Evolutionary conservation across 2,888 invertebrate genomes (phyloP), one percentile per base, ranked within the genome.

Genomic region (Metellina segmentata): DNA sequence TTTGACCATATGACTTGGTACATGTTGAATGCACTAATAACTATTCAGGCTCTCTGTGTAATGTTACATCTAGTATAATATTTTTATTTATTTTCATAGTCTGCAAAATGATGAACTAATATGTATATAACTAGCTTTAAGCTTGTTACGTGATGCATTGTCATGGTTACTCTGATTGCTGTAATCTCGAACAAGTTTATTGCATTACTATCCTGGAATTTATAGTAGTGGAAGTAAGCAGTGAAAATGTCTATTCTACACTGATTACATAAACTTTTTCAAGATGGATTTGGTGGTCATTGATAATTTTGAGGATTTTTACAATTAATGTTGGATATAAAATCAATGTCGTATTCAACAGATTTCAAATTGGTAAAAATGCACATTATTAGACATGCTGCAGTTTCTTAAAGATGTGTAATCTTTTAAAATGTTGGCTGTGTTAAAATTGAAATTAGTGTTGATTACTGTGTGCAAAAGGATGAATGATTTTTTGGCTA

Each of bases 161-260:
- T 93, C 88, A 81, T 87, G 77, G 85, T 79, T 88, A 91, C 89
- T 85, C 91, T 71, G 82, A 82, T 78, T 78, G 89, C 79, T 74
- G 51, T 75, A 1, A 34, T 34, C 34, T 34, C 34, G n/a, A 34
- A 34, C 34, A 34, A 34, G 4, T 34, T 34, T 34, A 34, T 34
- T 34, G 34, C 1, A 34, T 2, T 34, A 34, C 34, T 34, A 34
- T 4, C 1, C 34, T 34, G 34, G 34, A 34, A 34, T 4, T n/a
- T n/a, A n/a, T n/a, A n/a, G n/a, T n/a, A 34, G 34, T 34, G 34
- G 4, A 34, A 34, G 34, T 34, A 34, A 34, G 34, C 34, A 4
- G 34, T 34, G 34, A 34, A 34, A 34, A 34, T 34, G 34, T 34
- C 1, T 34, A 34, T 34, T 34, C 4, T 34, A 4, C 34, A 34